A percentile compares a stretch with the other conserved stretches of the same genome.
phyloP scores from a whole-genome alignment of 2,113 vertebrate genomes.

The Rhagologus leucostigma region DNA sequence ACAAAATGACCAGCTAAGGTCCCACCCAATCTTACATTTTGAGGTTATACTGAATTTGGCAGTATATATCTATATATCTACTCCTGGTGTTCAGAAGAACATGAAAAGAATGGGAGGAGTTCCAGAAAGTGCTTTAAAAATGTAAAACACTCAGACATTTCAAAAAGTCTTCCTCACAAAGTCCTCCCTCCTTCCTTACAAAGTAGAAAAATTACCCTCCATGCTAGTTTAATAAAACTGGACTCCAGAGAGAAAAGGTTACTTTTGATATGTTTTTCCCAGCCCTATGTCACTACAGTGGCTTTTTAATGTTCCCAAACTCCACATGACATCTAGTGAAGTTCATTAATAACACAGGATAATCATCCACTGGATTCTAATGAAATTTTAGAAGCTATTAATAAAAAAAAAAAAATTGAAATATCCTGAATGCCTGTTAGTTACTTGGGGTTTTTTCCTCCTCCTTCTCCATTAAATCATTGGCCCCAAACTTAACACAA shows the following conservation, averaged over 20 bases:
- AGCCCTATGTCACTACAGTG: background rate
- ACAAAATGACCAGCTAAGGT: background rate
- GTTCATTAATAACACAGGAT: background rate
- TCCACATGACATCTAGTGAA: background rate
- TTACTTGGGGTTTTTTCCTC: background rate
- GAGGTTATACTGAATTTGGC: background rate
- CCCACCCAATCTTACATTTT: background rate
- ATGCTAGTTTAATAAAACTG: background rate
- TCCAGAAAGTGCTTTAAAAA: background rate
- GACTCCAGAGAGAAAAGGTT: background rate
- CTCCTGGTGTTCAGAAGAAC: background rate
- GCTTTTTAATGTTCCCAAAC: background rate
- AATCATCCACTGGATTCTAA: conserved; percentile 8
- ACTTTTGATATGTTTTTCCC: background rate
- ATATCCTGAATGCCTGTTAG: background rate
- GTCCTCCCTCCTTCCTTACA: background rate
- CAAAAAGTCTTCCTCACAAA: background rate
- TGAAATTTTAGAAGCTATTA: background rate
- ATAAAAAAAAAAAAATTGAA: background rate
- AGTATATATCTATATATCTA: background rate
- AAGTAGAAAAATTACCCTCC: background rate
- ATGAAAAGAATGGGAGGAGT: background rate
- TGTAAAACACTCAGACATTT: background rate
- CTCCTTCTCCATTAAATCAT: conserved; percentile 11
- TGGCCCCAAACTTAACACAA: conserved; percentile 15